Evolutionary conservation across 2,888 invertebrate species (phyloP), one percentile per base, ranked within the genome.

Genomic region (Tinea pellionella): DNA sequence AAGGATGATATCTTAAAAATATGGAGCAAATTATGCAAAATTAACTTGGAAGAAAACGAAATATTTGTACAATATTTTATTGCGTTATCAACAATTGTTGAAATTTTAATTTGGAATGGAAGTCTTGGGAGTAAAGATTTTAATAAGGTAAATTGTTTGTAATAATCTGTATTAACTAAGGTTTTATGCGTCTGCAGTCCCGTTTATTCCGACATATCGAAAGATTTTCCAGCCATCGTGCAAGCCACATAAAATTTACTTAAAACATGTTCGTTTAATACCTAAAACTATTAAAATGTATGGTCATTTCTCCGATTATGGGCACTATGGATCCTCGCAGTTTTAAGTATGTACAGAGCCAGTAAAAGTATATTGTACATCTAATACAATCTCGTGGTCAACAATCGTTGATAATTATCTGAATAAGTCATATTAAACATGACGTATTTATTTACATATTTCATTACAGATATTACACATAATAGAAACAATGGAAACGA

Each of bases 11-110:
- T 80, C 2, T 61, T 75, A 0, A 66, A 65, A 30, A 67, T 69
- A 1, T 85, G 84, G 86, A 61, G 62, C 12, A 74, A 68, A 60
- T 67, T 66, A 1, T 84, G 85, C 56, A 73, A 16, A 8, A 13
- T 32, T 8, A 13, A 57, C 32, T 32, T 57, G 19, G 24, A 18
- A 32, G 13, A 11, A n/a, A n/a, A n/a, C 12, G 53, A 53, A 24
- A 18, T 13, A 16, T 47, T 47, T 47, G 13, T 47, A n/a, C 13
- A 16, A 16, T 47, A 47, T n/a, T 15, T 47, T 9, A 16, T 2
- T 15, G 15, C n/a, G 9, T 16, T 47, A 47, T 6, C 13, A n/a
- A n/a, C 47, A 13, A 15, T 16, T 15, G 7, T 47, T 2, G 47
- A 15, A 47, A 16, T 15, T 4, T 47, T 47, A 9, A 9, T 15